Base-by-base conservation (phyloP, 2,888 invertebrate genomes). In the Andrena trimmerana region DNA sequence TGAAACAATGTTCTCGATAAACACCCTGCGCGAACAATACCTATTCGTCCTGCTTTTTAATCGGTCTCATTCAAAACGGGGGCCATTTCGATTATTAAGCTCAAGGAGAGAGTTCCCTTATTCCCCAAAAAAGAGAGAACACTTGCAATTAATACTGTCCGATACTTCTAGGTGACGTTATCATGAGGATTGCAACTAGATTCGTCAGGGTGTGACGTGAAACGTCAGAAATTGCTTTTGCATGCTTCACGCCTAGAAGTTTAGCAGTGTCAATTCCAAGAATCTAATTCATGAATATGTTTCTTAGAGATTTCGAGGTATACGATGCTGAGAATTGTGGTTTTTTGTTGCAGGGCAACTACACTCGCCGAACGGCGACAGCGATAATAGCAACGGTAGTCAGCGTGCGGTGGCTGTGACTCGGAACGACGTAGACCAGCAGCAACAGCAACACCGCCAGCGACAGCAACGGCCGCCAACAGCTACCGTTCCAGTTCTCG, bases 401-500 rank as follows among this genome's bases (percentile, higher is more conserved):
- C 92, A 92, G 63, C 92, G 90, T 75, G 89, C 90, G 70, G 88
- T 91, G 77, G 91, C 88, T 78, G 90, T 92, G 80, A 88, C 87
- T 59, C 86, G 90, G 59, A 90, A 85, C 86, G 92, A 90, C 84
- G 89, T 90, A 88, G 90, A 90, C 59, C 90, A 91, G 74, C 90
- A 87, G 82, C 92, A 88, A 86, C 91, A 90, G 78, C 92, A 89
- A 87, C 91, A 89, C 67, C 87, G 88, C 88, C 88, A 89, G 74
- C 89, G 87, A 74, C 91, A 90, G 84, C 91, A 90, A 80, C 89
- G 90, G 24, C 89, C 88, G 50, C 75, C 88, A 78, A 70, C 89
- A 54, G 83, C 96, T 95, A 95, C 91, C 91, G 92, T 94, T 89
- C 94, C 93, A 89, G 92, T 93, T 90, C 94, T 95, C 94, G 89